phyloP scores from a whole-genome alignment of 2,888 invertebrate genomes.

The Stenichneumon culpator region DNA sequence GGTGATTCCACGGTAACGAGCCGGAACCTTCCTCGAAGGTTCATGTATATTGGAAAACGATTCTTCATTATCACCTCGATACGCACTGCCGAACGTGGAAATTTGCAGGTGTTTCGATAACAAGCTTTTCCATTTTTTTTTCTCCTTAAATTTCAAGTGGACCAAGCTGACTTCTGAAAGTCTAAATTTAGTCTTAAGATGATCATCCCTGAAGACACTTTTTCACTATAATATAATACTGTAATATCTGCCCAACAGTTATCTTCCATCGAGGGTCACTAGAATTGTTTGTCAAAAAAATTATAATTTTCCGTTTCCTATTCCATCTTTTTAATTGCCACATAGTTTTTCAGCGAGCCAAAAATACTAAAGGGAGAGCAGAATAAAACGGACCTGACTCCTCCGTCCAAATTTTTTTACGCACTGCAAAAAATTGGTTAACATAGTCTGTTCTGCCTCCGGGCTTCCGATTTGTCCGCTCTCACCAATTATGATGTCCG shows the following conservation, averaged over 20 bases:
- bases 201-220: neutral
- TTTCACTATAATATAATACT: neutral
- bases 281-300: neutral
- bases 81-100: neutral
- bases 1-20: conserved; percentile 8
- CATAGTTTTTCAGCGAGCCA: neutral
- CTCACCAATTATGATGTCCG: neutral
- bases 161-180: neutral
- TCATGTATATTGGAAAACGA: conserved; percentile 12
- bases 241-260: neutral
- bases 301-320: too few species aligned
- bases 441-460: neutral
- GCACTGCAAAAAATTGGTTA: neutral
- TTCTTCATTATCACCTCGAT: conserved; percentile 5
- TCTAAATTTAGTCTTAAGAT: neutral
- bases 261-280: neutral
- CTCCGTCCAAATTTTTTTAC: neutral
- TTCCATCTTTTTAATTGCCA: neutral
- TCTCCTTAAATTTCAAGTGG: neutral
- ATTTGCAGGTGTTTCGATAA: neutral
- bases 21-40: neutral
- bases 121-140: neutral
- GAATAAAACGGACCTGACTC: neutral
- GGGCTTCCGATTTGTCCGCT: neutral
- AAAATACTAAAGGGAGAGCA: neutral